phyloP scores from a whole-genome alignment of 2,113 vertebrate species.

The Lagenorhynchus albirostris region DNA sequence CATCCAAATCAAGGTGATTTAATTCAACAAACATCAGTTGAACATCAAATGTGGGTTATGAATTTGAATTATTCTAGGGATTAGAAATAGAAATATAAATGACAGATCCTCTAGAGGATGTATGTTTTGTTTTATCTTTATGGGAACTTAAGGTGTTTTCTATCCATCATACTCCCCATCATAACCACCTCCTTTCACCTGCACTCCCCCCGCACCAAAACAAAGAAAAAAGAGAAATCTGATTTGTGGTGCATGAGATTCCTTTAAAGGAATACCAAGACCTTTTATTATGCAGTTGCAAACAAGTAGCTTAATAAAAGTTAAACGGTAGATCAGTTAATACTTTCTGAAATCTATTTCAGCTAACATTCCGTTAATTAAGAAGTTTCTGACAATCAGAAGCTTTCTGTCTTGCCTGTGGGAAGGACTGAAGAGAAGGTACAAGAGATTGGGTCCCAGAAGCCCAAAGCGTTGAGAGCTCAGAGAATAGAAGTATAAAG shows the following conservation, averaged over 20 bases:
- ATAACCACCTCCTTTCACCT: background rate
- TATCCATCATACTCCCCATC: background rate
- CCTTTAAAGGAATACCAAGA: background rate
- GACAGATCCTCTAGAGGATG: background rate
- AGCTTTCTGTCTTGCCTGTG: background rate
- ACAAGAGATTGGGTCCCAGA: background rate
- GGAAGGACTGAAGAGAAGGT: background rate
- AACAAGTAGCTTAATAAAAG: background rate
- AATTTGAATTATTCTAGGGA: background rate
- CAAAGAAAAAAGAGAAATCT: background rate
- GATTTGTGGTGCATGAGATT: background rate
- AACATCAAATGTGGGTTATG: background rate
- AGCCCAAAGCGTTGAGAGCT: background rate
- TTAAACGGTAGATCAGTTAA: background rate
- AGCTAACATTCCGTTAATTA: background rate
- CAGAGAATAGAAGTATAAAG: background rate
- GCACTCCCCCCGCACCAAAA: background rate
- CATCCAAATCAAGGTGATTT: background rate
- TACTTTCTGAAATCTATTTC: background rate
- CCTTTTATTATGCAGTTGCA: background rate
- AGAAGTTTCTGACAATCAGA: background rate
- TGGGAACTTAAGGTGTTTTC: background rate
- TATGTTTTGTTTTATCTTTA: background rate
- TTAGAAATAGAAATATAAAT: background rate
- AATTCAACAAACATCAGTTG: background rate